phyloP scores from a whole-genome alignment of 2,888 invertebrate species.

The Synanthedon tipuliformis region DNA sequence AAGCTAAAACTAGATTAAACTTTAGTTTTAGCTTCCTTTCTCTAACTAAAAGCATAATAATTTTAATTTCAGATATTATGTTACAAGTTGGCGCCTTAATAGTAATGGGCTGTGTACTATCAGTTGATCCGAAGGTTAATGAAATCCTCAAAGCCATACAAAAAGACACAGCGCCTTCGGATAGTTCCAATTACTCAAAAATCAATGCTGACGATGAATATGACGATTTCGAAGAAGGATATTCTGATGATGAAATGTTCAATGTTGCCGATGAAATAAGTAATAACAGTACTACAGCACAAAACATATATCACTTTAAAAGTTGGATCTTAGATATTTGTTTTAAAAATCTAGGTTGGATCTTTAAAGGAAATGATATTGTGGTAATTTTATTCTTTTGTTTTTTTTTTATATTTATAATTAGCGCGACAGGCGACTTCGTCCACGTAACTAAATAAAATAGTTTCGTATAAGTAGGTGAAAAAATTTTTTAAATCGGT shows the following conservation, averaged over 20 bases:
- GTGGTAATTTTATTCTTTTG: conserved; percentile 27
- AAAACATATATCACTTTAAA: conserved; percentile 41
- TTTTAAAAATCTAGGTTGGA: conserved; percentile 66
- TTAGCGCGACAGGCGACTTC: too few species aligned
- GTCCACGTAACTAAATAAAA: too few species aligned
- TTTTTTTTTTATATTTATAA: neutral
- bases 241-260: conserved; percentile 57
- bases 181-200: conserved; percentile 3
- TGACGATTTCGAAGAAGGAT: conserved; percentile 59
- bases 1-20: too few species aligned
- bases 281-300: conserved; percentile 23
- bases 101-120: conserved; percentile 78
- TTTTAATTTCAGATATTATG: conserved; percentile 66
- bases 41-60: neutral
- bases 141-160: conserved; percentile 73
- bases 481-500: too few species aligned
- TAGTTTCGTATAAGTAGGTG: too few species aligned
- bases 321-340: conserved; percentile 75
- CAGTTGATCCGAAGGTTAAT: conserved; percentile 72
- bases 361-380: conserved; percentile 34
- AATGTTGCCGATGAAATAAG: conserved; percentile 9
- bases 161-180: conserved; percentile 35
- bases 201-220: conserved; percentile 28
- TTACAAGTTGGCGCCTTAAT: conserved; percentile 79
- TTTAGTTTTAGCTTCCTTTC: too few species aligned